Base-by-base conservation (phyloP, 2,797 vertebrate species). In the Enteromius treurensis region DNA sequence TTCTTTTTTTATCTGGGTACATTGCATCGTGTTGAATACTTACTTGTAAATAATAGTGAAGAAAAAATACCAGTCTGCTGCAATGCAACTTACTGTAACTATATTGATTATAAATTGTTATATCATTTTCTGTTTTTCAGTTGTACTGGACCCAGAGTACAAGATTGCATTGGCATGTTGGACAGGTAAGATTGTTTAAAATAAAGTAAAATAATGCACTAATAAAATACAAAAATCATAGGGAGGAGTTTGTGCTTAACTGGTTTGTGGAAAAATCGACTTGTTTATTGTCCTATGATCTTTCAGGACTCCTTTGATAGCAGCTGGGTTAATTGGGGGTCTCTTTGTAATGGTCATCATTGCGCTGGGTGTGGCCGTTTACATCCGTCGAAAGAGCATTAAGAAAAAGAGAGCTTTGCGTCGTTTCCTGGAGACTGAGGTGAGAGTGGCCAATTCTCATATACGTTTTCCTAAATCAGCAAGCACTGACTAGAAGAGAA, bases 351-450 rank as follows among this genome's bases (percentile, higher is more conserved):
- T 98, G 80, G 96, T 99, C 91, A 98, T 99, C 81, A 80, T 98
- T 90, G 96, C 92, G 40, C 93, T 99, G 81, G 96, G 96, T 0
- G 95, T 98, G 51, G 97, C 97, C 0, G 96, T 99, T 73, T 98
- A 96, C 0, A 87, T 96, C 40, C 95, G 98, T 26, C 94, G 98
- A 58, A 98, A 97, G 84, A 98, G 96, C 91, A 99, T 99, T 87
- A 99, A 97, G 91, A 99, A 99, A 94, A 99, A 99, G 92, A 95
- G 98, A 89, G 96, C 97, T 0, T 91, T 99, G 58, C 92, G 98
- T 1, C 95, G 98, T 69, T 99, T 99, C 91, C 92, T 99, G 86
- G 97, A 99, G 90, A 99, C 97, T 17, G 98, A 99, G 97, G 98
- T 99, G 85, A 95, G 90, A 51, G 26, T 26, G n/a, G 10, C 2